phyloP scores from a whole-genome alignment of 2,797 vertebrate genomes.

The Eupleurogrammus muticus region DNA sequence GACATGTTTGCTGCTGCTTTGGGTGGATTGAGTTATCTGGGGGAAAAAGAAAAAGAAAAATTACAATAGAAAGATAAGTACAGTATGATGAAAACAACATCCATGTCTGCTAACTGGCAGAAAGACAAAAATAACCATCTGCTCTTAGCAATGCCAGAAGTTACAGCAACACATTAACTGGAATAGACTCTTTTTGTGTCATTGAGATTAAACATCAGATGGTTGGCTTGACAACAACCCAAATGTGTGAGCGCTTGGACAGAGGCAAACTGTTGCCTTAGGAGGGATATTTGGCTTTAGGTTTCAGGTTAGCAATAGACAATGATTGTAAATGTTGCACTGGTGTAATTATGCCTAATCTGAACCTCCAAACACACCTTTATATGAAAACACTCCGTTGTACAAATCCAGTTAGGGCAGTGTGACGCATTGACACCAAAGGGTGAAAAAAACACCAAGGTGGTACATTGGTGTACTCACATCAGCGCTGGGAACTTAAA shows the following conservation, averaged over 20 bases:
- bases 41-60: slow-evolving; percentile 22
- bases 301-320: not conserved
- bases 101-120: not conserved
- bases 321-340: not conserved
- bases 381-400: not conserved
- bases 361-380: not conserved
- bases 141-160: not conserved
- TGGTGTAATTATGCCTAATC: not conserved
- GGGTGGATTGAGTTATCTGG: slow-evolving; percentile 64
- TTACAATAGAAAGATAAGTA: not conserved
- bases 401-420: not conserved
- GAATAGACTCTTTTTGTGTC: not conserved
- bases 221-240: not conserved
- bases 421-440: not conserved
- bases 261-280: not conserved
- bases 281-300: slow-evolving; percentile 1
- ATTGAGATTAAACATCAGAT: not conserved
- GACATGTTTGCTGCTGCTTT: slow-evolving; percentile 79
- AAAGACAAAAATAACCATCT: not conserved
- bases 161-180: not conserved
- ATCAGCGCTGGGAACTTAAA: not conserved
- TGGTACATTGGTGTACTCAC: not conserved
- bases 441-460: not conserved
- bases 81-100: not conserved
- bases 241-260: not conserved